phyloP scores from a whole-genome alignment of 2,888 invertebrate genomes.

The Sepiola atlantica region DNA sequence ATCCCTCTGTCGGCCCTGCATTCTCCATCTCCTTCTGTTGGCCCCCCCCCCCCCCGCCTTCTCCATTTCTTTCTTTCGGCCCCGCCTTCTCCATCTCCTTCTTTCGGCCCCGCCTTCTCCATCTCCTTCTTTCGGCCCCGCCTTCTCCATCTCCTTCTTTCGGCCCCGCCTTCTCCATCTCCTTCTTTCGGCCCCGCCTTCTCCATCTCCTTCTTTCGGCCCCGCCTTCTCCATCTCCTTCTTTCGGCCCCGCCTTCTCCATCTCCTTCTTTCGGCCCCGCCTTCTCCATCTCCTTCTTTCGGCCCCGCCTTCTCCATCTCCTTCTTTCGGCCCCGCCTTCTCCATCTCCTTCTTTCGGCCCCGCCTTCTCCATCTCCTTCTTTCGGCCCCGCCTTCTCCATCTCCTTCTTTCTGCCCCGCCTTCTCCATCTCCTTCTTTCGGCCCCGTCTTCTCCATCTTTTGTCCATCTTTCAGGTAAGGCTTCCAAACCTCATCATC shows the following conservation, averaged over 20 bases:
- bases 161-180: neutral
- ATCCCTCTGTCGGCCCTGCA: neutral
- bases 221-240: neutral
- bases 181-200: too few species aligned
- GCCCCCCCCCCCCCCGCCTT: too few species aligned
- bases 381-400: constrained; percentile 51
- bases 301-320: constrained; percentile 50
- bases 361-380: too few species aligned
- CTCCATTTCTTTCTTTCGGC: neutral
- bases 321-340: neutral
- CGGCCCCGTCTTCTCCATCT: neutral
- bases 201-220: constrained; percentile 48
- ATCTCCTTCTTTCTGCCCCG: neutral
- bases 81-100: constrained; percentile 49
- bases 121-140: neutral
- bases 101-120: neutral
- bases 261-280: constrained; percentile 47
- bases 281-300: neutral
- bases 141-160: constrained; percentile 49
- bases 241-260: too few species aligned
- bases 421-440: neutral
- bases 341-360: neutral
- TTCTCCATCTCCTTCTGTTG: neutral
- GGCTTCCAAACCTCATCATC: neutral
- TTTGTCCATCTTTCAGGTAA: neutral